Percentiles rank a stretch among this genome's conserved stretches.
These are phyloP conservation scores for Lagria hirta DNA, from an alignment of 2,888 invertebrate species.

Conservation along the genomic window DNA sequence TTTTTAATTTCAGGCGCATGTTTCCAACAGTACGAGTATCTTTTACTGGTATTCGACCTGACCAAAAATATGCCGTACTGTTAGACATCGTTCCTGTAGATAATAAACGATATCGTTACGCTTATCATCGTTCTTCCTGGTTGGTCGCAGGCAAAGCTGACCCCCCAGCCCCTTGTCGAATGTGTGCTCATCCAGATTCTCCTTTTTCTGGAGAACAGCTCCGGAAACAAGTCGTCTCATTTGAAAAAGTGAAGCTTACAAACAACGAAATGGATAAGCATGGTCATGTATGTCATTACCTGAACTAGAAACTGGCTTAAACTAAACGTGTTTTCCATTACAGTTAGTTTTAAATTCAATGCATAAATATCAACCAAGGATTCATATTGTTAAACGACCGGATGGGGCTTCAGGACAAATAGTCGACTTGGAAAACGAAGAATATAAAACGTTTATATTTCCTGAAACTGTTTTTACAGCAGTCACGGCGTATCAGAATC, in stretches of 20 bases:
- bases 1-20: conserved; percentile 80
- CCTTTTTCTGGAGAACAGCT: conserved; percentile 95
- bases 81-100: conserved; percentile 97
- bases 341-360: conserved; percentile 82
- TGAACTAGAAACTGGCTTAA: not conserved
- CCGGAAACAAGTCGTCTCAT: conserved; percentile 94
- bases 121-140: conserved; percentile 98
- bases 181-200: conserved; percentile 96
- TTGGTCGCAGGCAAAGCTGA: conserved; percentile 98
- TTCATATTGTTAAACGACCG: conserved; percentile 72
- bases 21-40: conserved; percentile 96
- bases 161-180: conserved; percentile 89
- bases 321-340: conserved; percentile 35
- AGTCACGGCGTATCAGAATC: conserved; percentile 86
- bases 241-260: conserved; percentile 97
- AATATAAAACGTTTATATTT: conserved; percentile 76
- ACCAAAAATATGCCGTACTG: conserved; percentile 87
- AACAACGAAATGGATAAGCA: conserved; percentile 97
- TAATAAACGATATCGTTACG: conserved; percentile 94
- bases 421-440: conserved; percentile 70
- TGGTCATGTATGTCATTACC: conserved; percentile 73
- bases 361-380: conserved; percentile 82
- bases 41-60: conserved; percentile 80
- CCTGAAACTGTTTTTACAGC: conserved; percentile 83
- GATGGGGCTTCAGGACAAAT: conserved; percentile 63